These are phyloP conservation scores for Himalopsyche kuldschensis DNA, from an alignment of 2,888 invertebrate genomes.

Conservation along the genomic window DNA sequence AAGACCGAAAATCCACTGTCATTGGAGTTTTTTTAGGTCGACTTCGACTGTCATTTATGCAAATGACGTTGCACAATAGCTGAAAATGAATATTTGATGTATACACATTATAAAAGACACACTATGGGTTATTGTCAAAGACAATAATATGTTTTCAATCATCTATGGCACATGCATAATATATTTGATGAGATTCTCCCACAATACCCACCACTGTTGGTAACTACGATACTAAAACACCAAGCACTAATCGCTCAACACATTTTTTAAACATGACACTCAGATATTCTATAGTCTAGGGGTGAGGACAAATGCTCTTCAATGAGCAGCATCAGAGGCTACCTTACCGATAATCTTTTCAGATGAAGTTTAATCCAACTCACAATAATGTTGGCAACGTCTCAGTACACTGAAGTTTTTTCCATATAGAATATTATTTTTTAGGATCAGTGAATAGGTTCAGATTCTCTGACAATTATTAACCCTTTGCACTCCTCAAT, in stretches of 20 bases:
- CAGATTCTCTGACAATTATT: too few relatives aligned
- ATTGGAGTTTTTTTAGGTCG: too few relatives aligned
- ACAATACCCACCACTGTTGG: background rate
- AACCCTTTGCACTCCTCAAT: too few relatives aligned
- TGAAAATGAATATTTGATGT: background rate
- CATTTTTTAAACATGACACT: background rate
- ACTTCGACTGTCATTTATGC: too few relatives aligned
- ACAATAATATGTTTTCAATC: background rate
- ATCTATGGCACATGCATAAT: background rate
- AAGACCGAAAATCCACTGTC: too few relatives aligned
- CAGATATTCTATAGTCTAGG: background rate
- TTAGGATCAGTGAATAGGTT: too few relatives aligned
- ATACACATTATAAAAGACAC: background rate
- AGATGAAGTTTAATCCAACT: too few relatives aligned
- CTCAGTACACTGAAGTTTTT: too few relatives aligned
- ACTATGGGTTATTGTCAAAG: background rate
- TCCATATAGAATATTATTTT: too few relatives aligned
- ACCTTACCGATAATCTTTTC: background rate
- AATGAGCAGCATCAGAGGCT: background rate
- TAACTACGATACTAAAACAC: background rate
- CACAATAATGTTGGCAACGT: too few relatives aligned
- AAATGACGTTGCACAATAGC: too few relatives aligned
- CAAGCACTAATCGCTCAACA: background rate
- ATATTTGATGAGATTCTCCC: background rate
- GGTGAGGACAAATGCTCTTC: background rate